Percentiles rank a stretch among this genome's conserved stretches.
These are phyloP conservation scores for Saguinus imperator DNA, from an alignment of 2,113 vertebrate genomes.

Conservation along the genomic window DNA sequence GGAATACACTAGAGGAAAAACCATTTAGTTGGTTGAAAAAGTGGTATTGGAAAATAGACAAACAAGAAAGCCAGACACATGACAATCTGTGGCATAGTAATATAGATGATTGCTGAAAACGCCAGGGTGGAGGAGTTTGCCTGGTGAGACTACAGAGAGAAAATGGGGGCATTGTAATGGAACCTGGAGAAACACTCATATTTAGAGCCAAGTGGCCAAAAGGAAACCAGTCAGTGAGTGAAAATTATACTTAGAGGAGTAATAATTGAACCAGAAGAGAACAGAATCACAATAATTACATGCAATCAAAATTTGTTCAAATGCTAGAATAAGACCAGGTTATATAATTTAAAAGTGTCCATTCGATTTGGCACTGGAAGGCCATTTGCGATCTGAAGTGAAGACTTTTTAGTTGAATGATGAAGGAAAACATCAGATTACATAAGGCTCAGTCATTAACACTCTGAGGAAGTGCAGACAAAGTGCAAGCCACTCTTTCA, in stretches of 20 bases:
- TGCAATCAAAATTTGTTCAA: background rate
- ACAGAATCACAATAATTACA: background rate
- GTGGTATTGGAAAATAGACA: background rate
- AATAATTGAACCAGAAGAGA: background rate
- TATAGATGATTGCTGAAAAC: background rate
- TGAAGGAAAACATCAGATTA: background rate
- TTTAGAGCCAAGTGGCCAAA: background rate
- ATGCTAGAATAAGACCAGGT: background rate
- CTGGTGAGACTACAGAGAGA: background rate
- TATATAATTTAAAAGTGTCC: background rate
- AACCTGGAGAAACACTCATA: background rate
- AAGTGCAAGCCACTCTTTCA: background rate
- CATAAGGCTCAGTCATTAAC: background rate
- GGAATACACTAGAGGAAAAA: background rate
- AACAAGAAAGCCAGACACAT: background rate
- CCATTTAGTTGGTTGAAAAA: background rate
- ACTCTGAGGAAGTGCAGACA: background rate
- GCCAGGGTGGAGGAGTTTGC: background rate
- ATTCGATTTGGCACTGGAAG: background rate
- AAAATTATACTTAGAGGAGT: background rate
- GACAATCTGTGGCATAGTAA: background rate
- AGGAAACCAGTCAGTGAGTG: background rate
- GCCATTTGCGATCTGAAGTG: background rate
- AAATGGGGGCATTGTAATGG: background rate
- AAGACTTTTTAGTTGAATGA: background rate